phyloP scores from a whole-genome alignment of 2,113 vertebrate species.

The Phocoena phocoena region DNA sequence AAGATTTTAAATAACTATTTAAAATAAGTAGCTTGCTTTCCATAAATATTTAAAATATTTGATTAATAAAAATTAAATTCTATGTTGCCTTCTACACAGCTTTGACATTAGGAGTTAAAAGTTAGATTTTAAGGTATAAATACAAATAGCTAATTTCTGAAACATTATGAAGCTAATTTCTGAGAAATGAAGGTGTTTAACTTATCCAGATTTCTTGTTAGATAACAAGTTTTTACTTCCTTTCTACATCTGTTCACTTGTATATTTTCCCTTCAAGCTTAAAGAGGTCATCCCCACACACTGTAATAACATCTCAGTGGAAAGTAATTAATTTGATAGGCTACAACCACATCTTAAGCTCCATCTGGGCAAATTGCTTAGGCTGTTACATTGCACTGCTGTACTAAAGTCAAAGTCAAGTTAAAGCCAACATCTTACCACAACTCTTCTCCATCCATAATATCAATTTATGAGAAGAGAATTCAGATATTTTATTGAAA shows the following conservation, averaged over 20 bases:
- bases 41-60: background rate
- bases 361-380: slow-evolving; percentile 29
- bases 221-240: slow-evolving; percentile 9
- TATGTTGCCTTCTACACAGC: background rate
- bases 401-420: background rate
- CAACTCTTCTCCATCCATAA: background rate
- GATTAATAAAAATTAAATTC: background rate
- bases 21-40: background rate
- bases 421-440: background rate
- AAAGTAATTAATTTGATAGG: slow-evolving; percentile 47
- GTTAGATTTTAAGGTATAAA: background rate
- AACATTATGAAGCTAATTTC: background rate
- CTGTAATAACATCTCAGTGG: slow-evolving; percentile 15
- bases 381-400: background rate
- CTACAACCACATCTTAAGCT: background rate
- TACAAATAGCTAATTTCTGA: background rate
- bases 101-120: background rate
- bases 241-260: slow-evolving; percentile 51
- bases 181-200: background rate
- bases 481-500: slow-evolving; percentile 32
- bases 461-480: background rate
- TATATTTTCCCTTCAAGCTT: slow-evolving; percentile 25
- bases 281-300: background rate
- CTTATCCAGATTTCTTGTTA: background rate
- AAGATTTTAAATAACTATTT: background rate